Base-by-base conservation (phyloP, 2,797 vertebrate genomes). In the Channa striata region DNA sequence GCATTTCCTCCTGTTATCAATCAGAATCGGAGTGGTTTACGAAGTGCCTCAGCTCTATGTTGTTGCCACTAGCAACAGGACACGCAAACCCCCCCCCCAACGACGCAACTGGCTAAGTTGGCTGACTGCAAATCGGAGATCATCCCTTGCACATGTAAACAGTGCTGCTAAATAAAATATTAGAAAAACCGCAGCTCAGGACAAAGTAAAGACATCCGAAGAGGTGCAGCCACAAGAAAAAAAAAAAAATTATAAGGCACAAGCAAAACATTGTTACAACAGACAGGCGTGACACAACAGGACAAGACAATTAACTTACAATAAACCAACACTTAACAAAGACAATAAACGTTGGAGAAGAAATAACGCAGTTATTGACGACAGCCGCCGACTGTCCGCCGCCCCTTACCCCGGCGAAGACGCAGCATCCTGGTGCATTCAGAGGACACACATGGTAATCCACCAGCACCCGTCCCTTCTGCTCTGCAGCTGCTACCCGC, bases 41-140 rank as follows among this genome's bases (percentile, higher is more conserved):
- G 37, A 66, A 67, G 74, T 14, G 4, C 72, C 83, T 33, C 3
- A 70, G 80, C 73, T 77, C 68, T 69, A 74, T 78, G 70, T 89
- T 88, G 94, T 95, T 94, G 90, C 93, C 83, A 90, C 80, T 93
- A 91, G 93, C 95, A 95, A 95, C 94, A 91, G 88, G 90, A 88
- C 87, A 92, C 79, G 89, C 62, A 23, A 86, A 49, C 36, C 57
- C 25, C 59, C 43, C 19, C 5, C 40, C 40, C 8, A 3, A 43
- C 48, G 50, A 8, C 14, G 8, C 64, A 71, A 85, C 82, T 54
- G 57, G 63, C 64, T 70, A 60, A 74, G 67, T 61, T 67, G 66
- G 70, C 48, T 66, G 49, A 46, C 34, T 37, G 33, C 51, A 74
- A 73, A 81, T 69, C 49, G 62, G 50, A 73, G 48, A 77, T 75